Conservation (phyloP, 2,113 vertebrate genomes). For the Sapajus apella region DNA sequence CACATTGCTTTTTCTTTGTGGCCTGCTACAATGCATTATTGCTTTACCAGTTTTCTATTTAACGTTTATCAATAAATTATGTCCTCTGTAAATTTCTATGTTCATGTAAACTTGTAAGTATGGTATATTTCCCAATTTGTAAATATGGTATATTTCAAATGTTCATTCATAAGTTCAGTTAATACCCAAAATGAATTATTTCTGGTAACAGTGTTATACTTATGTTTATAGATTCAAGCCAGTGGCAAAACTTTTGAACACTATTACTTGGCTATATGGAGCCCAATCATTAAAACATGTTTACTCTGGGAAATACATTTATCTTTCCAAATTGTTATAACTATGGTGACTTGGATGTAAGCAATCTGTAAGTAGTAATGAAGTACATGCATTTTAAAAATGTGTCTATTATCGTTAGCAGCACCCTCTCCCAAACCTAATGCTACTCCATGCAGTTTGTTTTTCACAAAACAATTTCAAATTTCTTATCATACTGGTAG, state of each 20-base stretch:
- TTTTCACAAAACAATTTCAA: background rate
- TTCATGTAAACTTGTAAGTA: background rate
- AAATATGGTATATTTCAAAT: conserved; percentile 3
- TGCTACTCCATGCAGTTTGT: background rate
- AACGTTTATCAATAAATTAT: background rate
- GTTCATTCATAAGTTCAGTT: background rate
- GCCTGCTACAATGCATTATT: background rate
- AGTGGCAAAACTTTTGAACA: background rate
- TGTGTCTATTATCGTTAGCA: background rate
- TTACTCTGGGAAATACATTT: background rate
- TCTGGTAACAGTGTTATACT: background rate
- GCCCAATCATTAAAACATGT: background rate
- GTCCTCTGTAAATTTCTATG: background rate
- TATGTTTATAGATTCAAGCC: background rate
- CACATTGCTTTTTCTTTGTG: background rate
- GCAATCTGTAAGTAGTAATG: background rate
- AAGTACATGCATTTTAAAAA: background rate
- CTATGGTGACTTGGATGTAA: background rate
- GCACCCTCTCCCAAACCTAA: background rate
- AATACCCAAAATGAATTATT: background rate
- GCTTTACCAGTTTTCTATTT: background rate
- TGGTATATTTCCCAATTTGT: background rate
- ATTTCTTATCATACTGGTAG: background rate
- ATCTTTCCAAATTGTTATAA: background rate
- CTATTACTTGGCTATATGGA: background rate